Base-by-base conservation (phyloP, 2,113 vertebrate species). In the Pteropus alecto region DNA sequence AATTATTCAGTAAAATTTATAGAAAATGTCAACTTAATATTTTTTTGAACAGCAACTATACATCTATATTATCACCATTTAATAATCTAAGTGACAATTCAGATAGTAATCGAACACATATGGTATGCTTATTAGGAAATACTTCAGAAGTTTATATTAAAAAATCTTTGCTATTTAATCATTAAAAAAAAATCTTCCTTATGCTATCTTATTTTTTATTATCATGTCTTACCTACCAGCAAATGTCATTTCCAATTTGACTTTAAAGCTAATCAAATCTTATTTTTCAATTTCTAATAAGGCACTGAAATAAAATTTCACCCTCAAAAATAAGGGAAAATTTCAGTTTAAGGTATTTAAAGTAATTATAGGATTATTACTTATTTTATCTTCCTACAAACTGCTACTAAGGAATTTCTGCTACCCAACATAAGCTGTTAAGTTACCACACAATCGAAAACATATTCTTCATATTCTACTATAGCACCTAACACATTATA, bases 231-330 rank as follows among this genome's bases (percentile, higher is more conserved):
- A 43, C 73, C 46, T 92, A 73, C 30, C 7, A 94, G 60, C 35
- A 97, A 94, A 93, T 89, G 22, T 84, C 79, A 38, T 95, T 92
- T 86, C 38, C 82, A 97, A 85, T 68, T 43, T 96, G 73, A 87
- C 67, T 86, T 85, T 90, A 95, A 83, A 94, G 9, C n/a, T 87
- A 93, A 92, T 51, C 12, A 54, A 84, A 76, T 93, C 48, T 91
- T 84, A 58, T n/a, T 58, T 94, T 94, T 94, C 41, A 76, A 35
- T 95, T 97, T 87, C 33, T 93, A 93, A 93, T 86, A 86, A 74
- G 51, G 46, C 3, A 79, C 0, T 48, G 5, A 96, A 90, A 86
- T 90, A 94, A 60, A 96, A 82, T n/a, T 83, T 95, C 43, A 79
- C 15, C 38, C 41, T 91, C 38, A 94, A 95, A 94, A 94, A 35